Evolutionary conservation across 35 echinoderm and acorn worm genomes (phyloP), one percentile per base, ranked within the genome.

Genomic region (Hemicentrotus pulcherrimus): DNA sequence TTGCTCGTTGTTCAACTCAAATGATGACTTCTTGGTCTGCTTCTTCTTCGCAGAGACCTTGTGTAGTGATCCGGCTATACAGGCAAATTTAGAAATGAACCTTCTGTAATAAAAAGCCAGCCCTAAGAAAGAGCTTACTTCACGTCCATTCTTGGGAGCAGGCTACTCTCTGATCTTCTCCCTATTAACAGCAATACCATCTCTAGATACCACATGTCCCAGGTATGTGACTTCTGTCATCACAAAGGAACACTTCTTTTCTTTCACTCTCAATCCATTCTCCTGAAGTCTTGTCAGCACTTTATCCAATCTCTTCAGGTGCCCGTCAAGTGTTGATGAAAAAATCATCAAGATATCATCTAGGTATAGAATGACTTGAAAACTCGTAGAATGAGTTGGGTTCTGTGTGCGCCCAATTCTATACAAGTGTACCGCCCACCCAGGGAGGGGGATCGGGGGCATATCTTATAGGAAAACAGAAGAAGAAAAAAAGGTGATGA

Each of bases 291-390:
- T 46, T 31, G 70, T 16, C 4, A 97, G 88, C 32, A 97, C 95
- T 46, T 19, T 91, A 50, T 85, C 95, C 47, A 97, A 19, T 12
- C 95, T 70, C 11, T 32, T 61, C 6, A 97, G 16, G 35, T 97
- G 95, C 87, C 94, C 95, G 61, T 95, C 85, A 65, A 97, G 88
- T 3, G 95, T 95, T 15, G 30, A 19, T 19, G 91, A 94, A 92
- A 94, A 97, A 45, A 97, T 89, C 32, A 97, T 89, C 32, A 97
- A 32, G 11, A 97, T 94, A 46, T 97, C 95, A 65, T 97, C 96
- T 10, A 95, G 31, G 50, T 97, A 97, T 4, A 95, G 10, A 9
- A 94, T 61, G 11, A 61, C 59, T 61, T 61, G 9, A 48, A 9
- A 48, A 5, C 47, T 48, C 47, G 4, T 48, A 48, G 47, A 48